Evolutionary conservation across 2,797 vertebrate genomes (phyloP), one percentile per base, ranked within the genome.

Genomic region (Enteromius unitaeniatus): DNA sequence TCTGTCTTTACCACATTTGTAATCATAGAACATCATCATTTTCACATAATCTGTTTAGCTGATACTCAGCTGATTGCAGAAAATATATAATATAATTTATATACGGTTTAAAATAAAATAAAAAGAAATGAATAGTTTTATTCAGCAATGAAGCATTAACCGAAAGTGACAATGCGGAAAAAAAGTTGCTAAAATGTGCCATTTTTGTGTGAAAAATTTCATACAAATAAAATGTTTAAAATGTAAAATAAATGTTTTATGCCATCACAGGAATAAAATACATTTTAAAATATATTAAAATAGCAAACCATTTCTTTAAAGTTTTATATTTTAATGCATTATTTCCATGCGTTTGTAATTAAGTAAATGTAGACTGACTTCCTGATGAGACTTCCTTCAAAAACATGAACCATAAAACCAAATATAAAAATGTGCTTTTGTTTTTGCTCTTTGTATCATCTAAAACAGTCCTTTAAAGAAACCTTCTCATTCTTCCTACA

Each of bases 381-480:
- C 40, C 10, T 53, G 9, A 10, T n/a, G 19, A 14, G 0, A 21
- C 9, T 21, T 21, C n/a, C 11, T 69, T 45, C 3, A 11, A 11
- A 73, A 26, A 26, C 10, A 23, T 11, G 49, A 51, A 62, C 11
- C 58, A 72, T 13, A 45, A 45, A 13, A 45, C 45, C 45, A 47
- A 47, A n/a, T n/a, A n/a, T 6, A 21, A 6, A 13, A 6, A 73
- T 13, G 1, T 1, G 6, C 13, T 0, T 2, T 0, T 2, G 4
- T 23, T 23, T 79, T 40, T 7, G 10, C 15, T 26, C 68, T 40
- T 11, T 79, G 26, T n/a, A 79, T 51, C 9, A 64, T 60, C 58
- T 60, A 11, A 60, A 67, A 65, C 10, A 17, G 51, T 23, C 3
- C 15, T 40, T 17, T 68, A 49, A 68, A 19, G 42, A 53, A 23